phyloP scores from a whole-genome alignment of 2,113 vertebrate species.

The Anthoscopus minutus region DNA sequence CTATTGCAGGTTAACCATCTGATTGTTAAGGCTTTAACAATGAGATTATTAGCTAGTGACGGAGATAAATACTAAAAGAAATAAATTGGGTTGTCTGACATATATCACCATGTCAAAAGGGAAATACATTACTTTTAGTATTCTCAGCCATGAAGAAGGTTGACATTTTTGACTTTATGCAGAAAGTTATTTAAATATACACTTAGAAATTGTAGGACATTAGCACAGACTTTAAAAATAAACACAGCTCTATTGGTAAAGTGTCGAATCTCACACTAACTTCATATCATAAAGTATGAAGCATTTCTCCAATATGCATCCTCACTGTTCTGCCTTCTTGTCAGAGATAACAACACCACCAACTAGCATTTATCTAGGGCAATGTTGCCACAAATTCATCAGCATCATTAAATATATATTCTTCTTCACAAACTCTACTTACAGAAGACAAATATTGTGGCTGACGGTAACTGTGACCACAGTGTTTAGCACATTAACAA shows the following conservation, averaged over 20 bases:
- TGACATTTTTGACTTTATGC: not conserved
- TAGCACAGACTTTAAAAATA: not conserved
- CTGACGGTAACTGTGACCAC: not conserved
- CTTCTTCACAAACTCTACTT: not conserved
- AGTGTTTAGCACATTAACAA: not conserved
- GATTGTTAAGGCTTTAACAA: not conserved
- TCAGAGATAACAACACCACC: not conserved
- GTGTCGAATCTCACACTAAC: not conserved
- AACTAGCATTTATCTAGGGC: not conserved
- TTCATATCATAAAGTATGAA: not conserved
- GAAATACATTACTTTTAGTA: not conserved
- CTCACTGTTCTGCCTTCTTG: not conserved
- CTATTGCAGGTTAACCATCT: not conserved
- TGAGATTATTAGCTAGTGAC: not conserved
- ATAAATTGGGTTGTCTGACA: not conserved
- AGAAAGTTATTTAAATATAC: not conserved
- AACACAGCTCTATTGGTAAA: not conserved
- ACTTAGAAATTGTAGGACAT: not conserved
- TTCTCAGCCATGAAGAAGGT: not conserved
- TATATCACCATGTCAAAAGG: not conserved
- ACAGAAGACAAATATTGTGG: not conserved
- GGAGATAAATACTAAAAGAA: not conserved
- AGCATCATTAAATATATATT: not conserved
- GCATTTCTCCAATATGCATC: not conserved
- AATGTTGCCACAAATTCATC: not conserved